phyloP scores from a whole-genome alignment of 2,113 vertebrate species.

The Eulemur macaco region DNA sequence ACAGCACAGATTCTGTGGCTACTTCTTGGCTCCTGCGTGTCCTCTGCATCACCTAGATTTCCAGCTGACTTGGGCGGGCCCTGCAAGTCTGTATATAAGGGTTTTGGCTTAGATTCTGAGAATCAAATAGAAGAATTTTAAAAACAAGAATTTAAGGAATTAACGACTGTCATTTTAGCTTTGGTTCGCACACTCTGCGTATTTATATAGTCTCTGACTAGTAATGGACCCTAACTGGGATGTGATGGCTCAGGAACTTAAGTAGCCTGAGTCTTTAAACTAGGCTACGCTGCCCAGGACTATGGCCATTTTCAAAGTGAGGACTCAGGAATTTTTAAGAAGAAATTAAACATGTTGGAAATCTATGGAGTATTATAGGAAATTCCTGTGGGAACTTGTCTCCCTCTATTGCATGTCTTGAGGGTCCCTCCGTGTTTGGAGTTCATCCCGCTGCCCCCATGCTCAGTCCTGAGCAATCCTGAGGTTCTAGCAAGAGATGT shows the following conservation, averaged over 20 bases:
- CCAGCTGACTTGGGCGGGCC: constrained; percentile 13
- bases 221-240: not conserved
- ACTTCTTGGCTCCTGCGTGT: not conserved
- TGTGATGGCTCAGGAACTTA: not conserved
- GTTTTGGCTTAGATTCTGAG: constrained; percentile 23
- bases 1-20: not conserved
- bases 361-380: not conserved
- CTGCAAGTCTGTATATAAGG: not conserved
- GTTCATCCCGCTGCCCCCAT: not conserved
- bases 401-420: not conserved
- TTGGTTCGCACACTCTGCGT: not conserved
- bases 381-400: not conserved
- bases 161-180: not conserved
- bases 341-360: constrained; percentile 16
- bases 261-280: not conserved
- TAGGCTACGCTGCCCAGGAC: not conserved
- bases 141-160: not conserved
- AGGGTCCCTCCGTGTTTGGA: not conserved
- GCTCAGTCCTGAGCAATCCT: not conserved
- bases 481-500: not conserved
- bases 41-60: not conserved
- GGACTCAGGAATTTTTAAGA: constrained; percentile 46
- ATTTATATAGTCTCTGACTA: not conserved
- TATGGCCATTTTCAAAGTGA: not conserved
- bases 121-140: constrained; percentile 34